phyloP scores from a whole-genome alignment of 2,797 vertebrate species.

The Acestrorhynchus altus region DNA sequence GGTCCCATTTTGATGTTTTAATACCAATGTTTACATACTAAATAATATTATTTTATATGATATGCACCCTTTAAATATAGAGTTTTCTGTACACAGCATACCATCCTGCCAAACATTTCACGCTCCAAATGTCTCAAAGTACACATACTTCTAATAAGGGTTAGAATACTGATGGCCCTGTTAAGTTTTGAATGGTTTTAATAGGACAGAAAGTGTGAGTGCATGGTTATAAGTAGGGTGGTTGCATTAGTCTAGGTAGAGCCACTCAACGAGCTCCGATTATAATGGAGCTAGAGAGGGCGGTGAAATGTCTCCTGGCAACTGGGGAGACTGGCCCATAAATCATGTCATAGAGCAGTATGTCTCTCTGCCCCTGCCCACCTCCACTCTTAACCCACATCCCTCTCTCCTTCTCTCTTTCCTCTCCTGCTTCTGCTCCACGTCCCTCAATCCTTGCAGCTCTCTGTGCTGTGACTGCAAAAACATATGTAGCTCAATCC shows the following conservation, averaged over 20 bases:
- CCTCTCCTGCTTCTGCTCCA: background rate
- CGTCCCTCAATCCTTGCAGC: background rate
- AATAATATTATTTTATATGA: no score
- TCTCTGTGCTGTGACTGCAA: background rate
- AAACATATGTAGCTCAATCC: no score
- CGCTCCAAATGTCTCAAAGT: no score
- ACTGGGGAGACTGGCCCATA: conserved; percentile 68
- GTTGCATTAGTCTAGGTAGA: conserved; percentile 67
- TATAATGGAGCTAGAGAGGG: conserved; percentile 74
- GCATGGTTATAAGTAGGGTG: conserved; percentile 2
- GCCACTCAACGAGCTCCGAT: conserved; percentile 73
- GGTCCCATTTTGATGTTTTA: no score
- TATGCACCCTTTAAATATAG: no score
- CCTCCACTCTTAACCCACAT: conserved; percentile 62
- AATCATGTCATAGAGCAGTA: conserved; percentile 71
- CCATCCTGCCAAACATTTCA: no score
- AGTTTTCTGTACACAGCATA: no score
- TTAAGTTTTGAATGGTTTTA: no score
- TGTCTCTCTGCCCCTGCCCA: conserved; percentile 64
- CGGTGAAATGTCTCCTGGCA: conserved; percentile 71
- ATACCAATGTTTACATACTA: no score
- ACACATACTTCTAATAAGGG: no score
- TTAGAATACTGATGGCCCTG: no score
- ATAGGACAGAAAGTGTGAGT: background rate
- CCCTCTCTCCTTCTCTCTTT: conserved; percentile 44